These are phyloP conservation scores for Zonitis immaculata DNA, from an alignment of 2,888 invertebrate genomes.

Conservation along the genomic window DNA sequence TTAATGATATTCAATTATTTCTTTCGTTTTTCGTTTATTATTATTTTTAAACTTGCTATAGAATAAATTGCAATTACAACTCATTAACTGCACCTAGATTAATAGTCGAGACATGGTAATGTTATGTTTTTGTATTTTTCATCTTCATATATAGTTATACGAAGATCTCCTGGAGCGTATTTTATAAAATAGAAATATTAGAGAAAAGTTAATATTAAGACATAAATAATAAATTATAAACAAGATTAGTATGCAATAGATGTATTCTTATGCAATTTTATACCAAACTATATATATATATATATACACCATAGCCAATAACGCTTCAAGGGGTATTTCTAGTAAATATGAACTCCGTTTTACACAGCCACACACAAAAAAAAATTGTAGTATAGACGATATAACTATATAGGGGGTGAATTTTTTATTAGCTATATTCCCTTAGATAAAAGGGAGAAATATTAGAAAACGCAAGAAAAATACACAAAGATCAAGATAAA, in stretches of 20 bases:
- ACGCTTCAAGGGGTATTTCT: neutral
- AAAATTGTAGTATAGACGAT: neutral
- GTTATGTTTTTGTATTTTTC: too few relatives aligned
- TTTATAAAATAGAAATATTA: neutral
- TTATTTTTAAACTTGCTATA: neutral
- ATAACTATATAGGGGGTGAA: neutral
- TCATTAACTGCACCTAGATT: neutral
- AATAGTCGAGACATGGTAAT: neutral
- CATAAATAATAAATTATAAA: neutral
- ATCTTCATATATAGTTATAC: too few relatives aligned
- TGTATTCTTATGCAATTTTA: neutral
- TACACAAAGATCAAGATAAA: constrained; percentile 29
- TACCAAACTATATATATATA: too few relatives aligned
- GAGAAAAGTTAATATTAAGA: neutral
- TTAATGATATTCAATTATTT: neutral
- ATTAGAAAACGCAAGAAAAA: neutral
- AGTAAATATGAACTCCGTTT: neutral
- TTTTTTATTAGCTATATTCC: neutral
- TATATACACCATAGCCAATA: neutral
- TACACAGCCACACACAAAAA: neutral
- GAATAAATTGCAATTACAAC: neutral
- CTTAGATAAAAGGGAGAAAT: neutral
- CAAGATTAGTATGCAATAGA: neutral
- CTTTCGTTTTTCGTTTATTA: neutral
- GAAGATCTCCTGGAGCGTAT: neutral